Conservation (phyloP, 2,888 invertebrate species). For the Himalopsyche japonica region DNA sequence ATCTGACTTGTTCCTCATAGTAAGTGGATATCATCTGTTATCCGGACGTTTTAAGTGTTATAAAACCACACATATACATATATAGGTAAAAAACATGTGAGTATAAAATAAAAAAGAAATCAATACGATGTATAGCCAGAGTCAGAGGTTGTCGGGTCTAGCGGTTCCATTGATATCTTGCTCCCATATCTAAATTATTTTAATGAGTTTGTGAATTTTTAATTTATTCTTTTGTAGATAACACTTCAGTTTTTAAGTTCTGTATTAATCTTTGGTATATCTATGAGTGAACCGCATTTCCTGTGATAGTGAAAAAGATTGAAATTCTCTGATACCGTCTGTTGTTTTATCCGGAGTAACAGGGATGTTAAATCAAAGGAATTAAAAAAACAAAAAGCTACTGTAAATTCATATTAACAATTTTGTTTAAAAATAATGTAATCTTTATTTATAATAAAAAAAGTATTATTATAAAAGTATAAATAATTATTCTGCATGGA, state of each 20-base stretch:
- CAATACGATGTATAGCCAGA: not conserved
- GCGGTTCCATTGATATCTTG: not conserved
- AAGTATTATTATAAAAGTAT: too few species aligned
- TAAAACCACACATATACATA: not conserved
- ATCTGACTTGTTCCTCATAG: not conserved
- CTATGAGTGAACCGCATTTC: conserved; percentile 14
- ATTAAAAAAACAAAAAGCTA: not conserved
- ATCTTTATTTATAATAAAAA: too few species aligned
- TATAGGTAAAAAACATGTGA: not conserved
- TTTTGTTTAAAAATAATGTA: too few species aligned
- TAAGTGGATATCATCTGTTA: not conserved
- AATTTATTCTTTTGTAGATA: conserved; percentile 21
- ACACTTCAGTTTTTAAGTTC: not conserved
- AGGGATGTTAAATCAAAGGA: not conserved
- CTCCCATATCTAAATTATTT: conserved; percentile 17
- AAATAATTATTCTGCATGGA: too few species aligned
- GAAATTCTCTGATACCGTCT: conserved; percentile 2
- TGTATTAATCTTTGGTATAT: conserved; percentile 14
- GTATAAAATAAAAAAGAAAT: not conserved
- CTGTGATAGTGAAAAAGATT: conserved; percentile 11
- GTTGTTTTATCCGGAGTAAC: not conserved
- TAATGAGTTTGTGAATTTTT: conserved; percentile 25
- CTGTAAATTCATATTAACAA: too few species aligned
- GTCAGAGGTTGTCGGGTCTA: not conserved
- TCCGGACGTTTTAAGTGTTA: not conserved